Conservation (phyloP, 2,888 invertebrate species). For the Pheosia tremula region DNA sequence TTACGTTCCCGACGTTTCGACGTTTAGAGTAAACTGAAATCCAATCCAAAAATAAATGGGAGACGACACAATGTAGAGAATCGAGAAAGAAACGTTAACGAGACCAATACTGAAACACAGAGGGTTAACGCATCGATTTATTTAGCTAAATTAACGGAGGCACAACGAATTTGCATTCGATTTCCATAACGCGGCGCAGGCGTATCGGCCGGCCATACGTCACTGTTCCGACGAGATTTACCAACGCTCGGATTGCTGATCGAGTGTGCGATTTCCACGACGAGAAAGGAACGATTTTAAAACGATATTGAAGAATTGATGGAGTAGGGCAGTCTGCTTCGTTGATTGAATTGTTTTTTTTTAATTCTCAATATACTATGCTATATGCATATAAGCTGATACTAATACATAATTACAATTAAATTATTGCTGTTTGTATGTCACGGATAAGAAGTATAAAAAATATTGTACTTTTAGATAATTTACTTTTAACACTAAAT, state of each 20-base stretch:
- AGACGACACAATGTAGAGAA: not conserved
- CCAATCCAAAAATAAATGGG: no score
- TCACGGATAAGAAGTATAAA: no score
- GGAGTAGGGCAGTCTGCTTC: not conserved
- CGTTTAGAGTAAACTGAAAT: no score
- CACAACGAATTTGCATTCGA: conserved; percentile 80
- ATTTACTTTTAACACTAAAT: no score
- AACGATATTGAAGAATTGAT: conserved; percentile 21
- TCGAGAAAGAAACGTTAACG: conserved; percentile 53
- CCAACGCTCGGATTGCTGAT: conserved; percentile 54
- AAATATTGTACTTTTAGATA: no score
- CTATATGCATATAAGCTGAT: no score
- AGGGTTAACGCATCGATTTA: conserved; percentile 71
- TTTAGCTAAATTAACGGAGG: conserved; percentile 81
- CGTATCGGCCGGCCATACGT: conserved; percentile 78
- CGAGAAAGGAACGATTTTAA: conserved; percentile 48
- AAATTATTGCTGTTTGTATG: no score
- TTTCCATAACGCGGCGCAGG: conserved; percentile 77
- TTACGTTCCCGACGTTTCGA: no score
- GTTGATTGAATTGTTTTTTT: no score
- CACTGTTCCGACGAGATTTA: conserved; percentile 69
- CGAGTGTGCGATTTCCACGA: conserved; percentile 54
- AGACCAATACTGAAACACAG: conserved; percentile 68
- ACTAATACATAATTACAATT: no score
- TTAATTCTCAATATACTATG: no score